Conservation (phyloP, 2,888 invertebrate species). For the Limnephilus rhombicus region DNA sequence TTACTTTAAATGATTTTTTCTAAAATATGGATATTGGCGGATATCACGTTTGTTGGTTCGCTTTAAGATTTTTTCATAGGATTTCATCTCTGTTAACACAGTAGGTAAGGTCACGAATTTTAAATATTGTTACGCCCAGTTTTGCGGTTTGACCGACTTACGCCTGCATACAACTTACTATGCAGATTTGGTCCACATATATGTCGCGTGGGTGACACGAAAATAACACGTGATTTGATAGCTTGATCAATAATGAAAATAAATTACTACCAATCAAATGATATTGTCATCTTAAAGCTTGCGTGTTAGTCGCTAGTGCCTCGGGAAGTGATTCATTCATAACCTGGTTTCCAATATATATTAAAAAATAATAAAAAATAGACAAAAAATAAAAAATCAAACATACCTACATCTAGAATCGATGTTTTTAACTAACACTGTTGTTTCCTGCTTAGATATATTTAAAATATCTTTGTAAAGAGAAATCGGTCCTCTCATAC, state of each 20-base stretch:
- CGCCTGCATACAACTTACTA: background rate
- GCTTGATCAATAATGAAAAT: background rate
- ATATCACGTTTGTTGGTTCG: no score
- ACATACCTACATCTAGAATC: no score
- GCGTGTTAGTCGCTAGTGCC: background rate
- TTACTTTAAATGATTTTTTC: no score
- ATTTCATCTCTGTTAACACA: background rate
- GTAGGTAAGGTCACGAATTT: background rate
- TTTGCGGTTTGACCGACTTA: background rate
- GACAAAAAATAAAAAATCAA: background rate
- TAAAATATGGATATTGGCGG: no score
- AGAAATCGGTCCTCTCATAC: no score
- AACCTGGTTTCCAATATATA: background rate
- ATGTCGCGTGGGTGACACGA: background rate
- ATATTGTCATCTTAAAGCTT: background rate
- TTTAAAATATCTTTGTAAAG: no score
- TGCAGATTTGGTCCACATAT: background rate
- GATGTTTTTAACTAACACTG: no score
- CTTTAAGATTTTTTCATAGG: no score
- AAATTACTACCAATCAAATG: background rate
- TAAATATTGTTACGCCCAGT: background rate
- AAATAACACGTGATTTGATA: background rate
- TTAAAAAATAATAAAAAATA: background rate
- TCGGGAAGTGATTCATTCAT: background rate
- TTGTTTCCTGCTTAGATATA: no score